A percentile compares a stretch with the other conserved stretches of the same genome.
Evolutionary conservation across 2,113 vertebrate species (phyloP).

Genomic region (Taurulus bubalis): DNA sequence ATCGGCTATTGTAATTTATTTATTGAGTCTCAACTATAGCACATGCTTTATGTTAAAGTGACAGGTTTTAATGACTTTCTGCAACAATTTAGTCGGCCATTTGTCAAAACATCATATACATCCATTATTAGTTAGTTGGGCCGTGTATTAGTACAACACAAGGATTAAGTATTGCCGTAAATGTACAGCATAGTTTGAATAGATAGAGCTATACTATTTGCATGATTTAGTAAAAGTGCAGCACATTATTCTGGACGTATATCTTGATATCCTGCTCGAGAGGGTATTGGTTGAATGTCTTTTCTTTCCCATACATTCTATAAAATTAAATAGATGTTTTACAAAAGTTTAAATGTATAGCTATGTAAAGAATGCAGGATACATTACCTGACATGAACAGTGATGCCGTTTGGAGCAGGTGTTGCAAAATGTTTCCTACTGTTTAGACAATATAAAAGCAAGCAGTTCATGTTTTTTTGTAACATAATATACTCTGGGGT

Average conservation of each 20-base stretch:
- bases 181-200: conserved; percentile 19
- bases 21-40: background rate
- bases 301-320: background rate
- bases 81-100: background rate
- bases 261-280: conserved; percentile 1
- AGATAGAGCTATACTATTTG: background rate
- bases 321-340: conserved; percentile 4
- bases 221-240: conserved; percentile 27
- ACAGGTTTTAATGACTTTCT: conserved; percentile 1
- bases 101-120: conserved; percentile 1
- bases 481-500: conserved; percentile 26
- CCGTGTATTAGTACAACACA: background rate
- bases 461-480: conserved; percentile 37
- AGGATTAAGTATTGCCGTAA: background rate
- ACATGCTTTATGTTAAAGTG: conserved; percentile 13
- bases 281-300: background rate
- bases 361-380: background rate
- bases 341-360: conserved; percentile 5
- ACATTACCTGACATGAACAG: background rate
- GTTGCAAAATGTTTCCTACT: conserved; percentile 5
- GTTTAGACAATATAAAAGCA: conserved; percentile 44
- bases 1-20: background rate
- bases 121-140: background rate
- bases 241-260: conserved; percentile 32
- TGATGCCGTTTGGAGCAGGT: background rate